phyloP scores from a whole-genome alignment of 2,113 vertebrate genomes.

The Cololabis saira region DNA sequence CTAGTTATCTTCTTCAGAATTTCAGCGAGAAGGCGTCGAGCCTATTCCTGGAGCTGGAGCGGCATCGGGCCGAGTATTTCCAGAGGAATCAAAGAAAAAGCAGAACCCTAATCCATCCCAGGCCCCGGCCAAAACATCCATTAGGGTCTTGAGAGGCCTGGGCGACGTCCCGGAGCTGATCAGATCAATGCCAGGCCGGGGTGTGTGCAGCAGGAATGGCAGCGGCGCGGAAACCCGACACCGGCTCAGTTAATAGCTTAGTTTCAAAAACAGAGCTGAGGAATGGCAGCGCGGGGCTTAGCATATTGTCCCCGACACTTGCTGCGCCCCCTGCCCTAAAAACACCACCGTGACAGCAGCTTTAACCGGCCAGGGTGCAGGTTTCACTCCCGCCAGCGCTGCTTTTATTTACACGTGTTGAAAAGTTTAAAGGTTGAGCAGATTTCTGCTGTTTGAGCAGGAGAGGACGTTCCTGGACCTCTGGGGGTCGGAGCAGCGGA shows the following conservation, averaged over 20 bases:
- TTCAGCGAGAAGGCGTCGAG: slow-evolving; percentile 26
- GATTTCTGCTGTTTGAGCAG: slow-evolving; percentile 25
- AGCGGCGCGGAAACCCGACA: slow-evolving; percentile 71
- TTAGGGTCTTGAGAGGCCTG: slow-evolving; percentile 50
- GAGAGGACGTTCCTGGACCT: slow-evolving; percentile 24
- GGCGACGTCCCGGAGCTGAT: slow-evolving; percentile 42
- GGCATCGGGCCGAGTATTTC: slow-evolving; percentile 24
- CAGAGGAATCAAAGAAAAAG: slow-evolving; percentile 22
- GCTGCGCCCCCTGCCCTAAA: not conserved
- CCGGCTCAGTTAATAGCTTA: slow-evolving; percentile 51
- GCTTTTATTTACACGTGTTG: slow-evolving; percentile 24
- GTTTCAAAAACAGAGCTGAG: slow-evolving; percentile 45
- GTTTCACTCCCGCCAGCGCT: slow-evolving; percentile 2
- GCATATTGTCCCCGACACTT: slow-evolving; percentile 17
- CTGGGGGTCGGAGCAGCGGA: slow-evolving; percentile 18
- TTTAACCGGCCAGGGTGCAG: not conserved
- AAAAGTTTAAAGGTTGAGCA: slow-evolving; percentile 42
- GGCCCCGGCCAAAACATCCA: slow-evolving; percentile 36
- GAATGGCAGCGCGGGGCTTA: slow-evolving; percentile 9
- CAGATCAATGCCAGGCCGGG: slow-evolving; percentile 64
- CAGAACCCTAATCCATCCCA: slow-evolving; percentile 17
- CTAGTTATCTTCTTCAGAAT: slow-evolving; percentile 35
- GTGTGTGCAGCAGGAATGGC: slow-evolving; percentile 53
- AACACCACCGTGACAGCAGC: slow-evolving; percentile 14
- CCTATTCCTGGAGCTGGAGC: slow-evolving; percentile 53